Conservation (phyloP, 2,113 vertebrate species). For the Atlantisia rogersi region DNA sequence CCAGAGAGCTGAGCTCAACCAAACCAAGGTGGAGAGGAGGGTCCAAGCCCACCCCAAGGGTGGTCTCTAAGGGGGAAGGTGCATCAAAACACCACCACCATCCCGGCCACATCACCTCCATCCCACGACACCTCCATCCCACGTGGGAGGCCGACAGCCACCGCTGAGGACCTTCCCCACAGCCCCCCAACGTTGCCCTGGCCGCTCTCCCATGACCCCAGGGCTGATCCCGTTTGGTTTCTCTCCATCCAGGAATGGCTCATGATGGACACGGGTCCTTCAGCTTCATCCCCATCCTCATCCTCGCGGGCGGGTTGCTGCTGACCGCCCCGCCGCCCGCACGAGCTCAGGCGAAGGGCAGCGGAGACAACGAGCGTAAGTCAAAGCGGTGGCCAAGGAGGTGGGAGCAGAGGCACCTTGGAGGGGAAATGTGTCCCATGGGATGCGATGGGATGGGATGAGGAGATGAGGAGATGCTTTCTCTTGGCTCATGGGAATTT, state of each 20-base stretch:
- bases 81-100: not conserved
- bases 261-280: not conserved
- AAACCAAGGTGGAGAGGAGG: not conserved
- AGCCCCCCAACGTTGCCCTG: too few relatives aligned
- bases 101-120: too few relatives aligned
- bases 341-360: not conserved
- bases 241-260: not conserved
- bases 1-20: too few relatives aligned
- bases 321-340: accelerated
- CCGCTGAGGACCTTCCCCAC: not conserved
- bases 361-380: not conserved
- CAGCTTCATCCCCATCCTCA: not conserved
- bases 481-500: not conserved
- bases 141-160: not conserved
- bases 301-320: not conserved
- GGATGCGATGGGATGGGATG: not conserved
- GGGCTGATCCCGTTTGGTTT: not conserved
- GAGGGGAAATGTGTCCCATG: not conserved
- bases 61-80: not conserved
- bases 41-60: not conserved
- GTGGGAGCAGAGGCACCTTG: too few relatives aligned
- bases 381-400: not conserved
- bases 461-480: not conserved
- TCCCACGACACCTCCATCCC: not conserved
- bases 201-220: accelerated